Percentiles rank a stretch among this genome's conserved stretches.
Conservation (phyloP, 2,888 invertebrate species). For the Euproctis similis region DNA sequence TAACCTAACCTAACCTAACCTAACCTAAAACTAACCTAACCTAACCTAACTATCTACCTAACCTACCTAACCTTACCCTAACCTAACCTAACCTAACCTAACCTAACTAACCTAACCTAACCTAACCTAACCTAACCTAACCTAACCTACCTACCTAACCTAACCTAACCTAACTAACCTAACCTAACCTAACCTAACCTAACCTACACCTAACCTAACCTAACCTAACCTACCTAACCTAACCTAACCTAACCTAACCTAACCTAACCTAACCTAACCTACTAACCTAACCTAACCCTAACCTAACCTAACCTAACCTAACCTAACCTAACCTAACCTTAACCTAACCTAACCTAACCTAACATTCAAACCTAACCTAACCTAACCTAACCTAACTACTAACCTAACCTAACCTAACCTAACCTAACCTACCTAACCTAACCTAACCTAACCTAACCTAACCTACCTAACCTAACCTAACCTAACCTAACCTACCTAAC, state of each 20-base stretch:
- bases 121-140: constrained; percentile 9
- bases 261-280: no score
- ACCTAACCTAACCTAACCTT: no score
- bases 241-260: constrained; percentile 6
- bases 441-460: no score
- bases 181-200: constrained; percentile 13
- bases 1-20: constrained; percentile 3
- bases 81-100: constrained; percentile 3
- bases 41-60: constrained; percentile 3
- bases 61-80: constrained; percentile 3
- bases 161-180: constrained; percentile 17
- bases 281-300: no score
- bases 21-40: no score
- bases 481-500: no score
- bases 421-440: no score
- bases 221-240: constrained; percentile 11
- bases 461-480: no score
- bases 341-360: constrained; percentile 16
- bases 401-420: no score
- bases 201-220: no score
- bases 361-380: constrained; percentile 13
- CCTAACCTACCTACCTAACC: constrained; percentile 19
- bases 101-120: constrained; percentile 3
- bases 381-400: no score
- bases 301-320: no score